Conservation (phyloP, 2,113 vertebrate genomes). For the Salvelinus namaycush region DNA sequence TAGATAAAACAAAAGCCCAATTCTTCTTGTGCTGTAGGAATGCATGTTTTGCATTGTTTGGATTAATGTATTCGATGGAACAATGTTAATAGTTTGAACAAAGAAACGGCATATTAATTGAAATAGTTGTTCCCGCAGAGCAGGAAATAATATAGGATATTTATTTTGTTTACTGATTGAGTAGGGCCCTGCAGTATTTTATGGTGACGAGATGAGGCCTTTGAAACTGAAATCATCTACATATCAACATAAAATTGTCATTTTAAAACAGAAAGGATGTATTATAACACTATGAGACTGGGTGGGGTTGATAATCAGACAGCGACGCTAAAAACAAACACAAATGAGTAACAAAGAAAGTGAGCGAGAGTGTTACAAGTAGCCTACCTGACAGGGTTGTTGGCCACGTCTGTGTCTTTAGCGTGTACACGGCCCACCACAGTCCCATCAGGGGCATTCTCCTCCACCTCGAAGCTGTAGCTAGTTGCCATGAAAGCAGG, state of each 20-base stretch:
- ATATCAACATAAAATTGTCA: too few relatives aligned
- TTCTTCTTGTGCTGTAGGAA: background rate
- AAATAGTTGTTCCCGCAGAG: background rate
- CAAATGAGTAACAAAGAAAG: background rate
- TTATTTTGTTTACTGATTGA: too few relatives aligned
- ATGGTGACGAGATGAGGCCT: too few relatives aligned
- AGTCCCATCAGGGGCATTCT: slow-evolving; percentile 88
- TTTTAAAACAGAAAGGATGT: too few relatives aligned
- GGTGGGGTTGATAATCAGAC: too few relatives aligned
- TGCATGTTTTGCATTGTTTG: background rate
- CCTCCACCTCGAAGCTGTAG: slow-evolving; percentile 91
- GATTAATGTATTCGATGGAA: background rate
- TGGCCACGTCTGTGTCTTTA: slow-evolving; percentile 92
- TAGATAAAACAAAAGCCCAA: background rate
- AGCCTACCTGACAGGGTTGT: slow-evolving; percentile 87
- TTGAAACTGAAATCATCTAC: too few relatives aligned
- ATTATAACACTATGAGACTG: too few relatives aligned
- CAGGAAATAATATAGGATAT: too few relatives aligned
- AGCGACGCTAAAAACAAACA: too few relatives aligned
- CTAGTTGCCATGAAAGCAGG: slow-evolving; percentile 84
- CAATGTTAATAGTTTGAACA: background rate
- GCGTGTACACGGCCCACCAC: slow-evolving; percentile 92
- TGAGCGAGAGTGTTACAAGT: background rate
- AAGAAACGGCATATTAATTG: background rate
- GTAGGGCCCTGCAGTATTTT: too few relatives aligned